A percentile compares a stretch with the other conserved stretches of the same genome.
Evolutionary conservation across 2,797 vertebrate species (phyloP).

Genomic region (Tragopan temminckii): DNA sequence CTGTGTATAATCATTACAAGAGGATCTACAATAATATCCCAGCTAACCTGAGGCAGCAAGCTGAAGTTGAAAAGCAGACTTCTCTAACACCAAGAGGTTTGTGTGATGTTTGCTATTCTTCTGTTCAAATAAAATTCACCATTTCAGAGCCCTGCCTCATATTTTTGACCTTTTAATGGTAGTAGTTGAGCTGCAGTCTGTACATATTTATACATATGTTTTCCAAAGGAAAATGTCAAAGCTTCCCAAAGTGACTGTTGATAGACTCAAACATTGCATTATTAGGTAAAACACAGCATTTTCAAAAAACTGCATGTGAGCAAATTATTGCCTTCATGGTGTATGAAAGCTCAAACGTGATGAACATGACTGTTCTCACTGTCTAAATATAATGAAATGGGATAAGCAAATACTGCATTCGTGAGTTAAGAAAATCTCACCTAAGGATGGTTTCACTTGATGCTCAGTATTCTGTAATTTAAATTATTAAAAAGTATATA

Average conservation of each 20-base stretch:
- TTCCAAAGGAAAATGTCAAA: background rate
- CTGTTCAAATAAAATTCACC: background rate
- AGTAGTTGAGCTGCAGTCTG: background rate
- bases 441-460: background rate
- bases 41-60: constrained; percentile 90
- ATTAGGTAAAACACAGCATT: background rate
- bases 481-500: background rate
- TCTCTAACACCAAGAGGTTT: constrained; percentile 94
- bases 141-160: background rate
- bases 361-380: background rate
- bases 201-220: background rate
- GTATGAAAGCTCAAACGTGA: background rate
- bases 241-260: background rate
- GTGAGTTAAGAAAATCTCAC: background rate
- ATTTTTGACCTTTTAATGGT: background rate
- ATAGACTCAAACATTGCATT: background rate
- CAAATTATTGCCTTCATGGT: too few relatives aligned
- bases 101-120: constrained; percentile 62
- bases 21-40: constrained; percentile 99
- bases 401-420: too few relatives aligned
- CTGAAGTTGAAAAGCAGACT: constrained; percentile 93
- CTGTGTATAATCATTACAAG: constrained; percentile 99
- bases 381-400: background rate
- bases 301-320: background rate
- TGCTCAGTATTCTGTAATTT: background rate